These are phyloP conservation scores for Eristalis arbustorum DNA, from an alignment of 2,888 invertebrate genomes.

Conservation along the genomic window DNA sequence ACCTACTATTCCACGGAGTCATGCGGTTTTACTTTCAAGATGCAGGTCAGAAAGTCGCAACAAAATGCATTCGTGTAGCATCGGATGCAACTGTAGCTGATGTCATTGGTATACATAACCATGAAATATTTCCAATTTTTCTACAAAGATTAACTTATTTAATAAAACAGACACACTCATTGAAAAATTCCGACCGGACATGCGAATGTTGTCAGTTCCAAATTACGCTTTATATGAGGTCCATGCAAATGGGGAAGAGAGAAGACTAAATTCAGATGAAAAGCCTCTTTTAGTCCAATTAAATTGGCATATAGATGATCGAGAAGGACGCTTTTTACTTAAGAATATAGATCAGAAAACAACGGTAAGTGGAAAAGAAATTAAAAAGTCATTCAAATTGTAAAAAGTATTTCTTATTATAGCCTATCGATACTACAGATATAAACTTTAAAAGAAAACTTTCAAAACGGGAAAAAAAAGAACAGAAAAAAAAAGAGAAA, in stretches of 20 bases:
- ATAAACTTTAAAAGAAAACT: conserved; percentile 95
- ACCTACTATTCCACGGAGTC: conserved; percentile 98
- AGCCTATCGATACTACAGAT: conserved; percentile 87
- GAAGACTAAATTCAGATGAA: conserved; percentile 93
- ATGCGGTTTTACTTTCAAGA: conserved; percentile 99
- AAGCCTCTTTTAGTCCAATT: conserved; percentile 97
- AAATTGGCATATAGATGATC: conserved; percentile 99
- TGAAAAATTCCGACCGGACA: conserved; percentile 99
- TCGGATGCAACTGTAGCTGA: conserved; percentile 97
- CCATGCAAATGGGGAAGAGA: conserved; percentile 91
- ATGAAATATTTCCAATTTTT: too few relatives aligned
- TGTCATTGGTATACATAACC: conserved; percentile 87
- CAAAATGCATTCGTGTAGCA: conserved; percentile 98
- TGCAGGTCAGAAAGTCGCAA: conserved; percentile 98
- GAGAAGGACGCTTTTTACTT: conserved; percentile 97
- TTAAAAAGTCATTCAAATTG: neutral
- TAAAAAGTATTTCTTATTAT: conserved; percentile 11
- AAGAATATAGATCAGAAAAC: conserved; percentile 93
- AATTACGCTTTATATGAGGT: conserved; percentile 89
- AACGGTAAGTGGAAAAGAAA: conserved; percentile 72
- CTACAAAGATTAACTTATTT: neutral
- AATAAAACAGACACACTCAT: conserved; percentile 89
- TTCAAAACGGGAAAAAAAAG: conserved; percentile 98
- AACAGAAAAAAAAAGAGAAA: conserved; percentile 96
- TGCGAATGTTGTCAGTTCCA: conserved; percentile 94